Evolutionary conservation across 2,113 vertebrate species (phyloP).

Genomic region (Hassar affinis): DNA sequence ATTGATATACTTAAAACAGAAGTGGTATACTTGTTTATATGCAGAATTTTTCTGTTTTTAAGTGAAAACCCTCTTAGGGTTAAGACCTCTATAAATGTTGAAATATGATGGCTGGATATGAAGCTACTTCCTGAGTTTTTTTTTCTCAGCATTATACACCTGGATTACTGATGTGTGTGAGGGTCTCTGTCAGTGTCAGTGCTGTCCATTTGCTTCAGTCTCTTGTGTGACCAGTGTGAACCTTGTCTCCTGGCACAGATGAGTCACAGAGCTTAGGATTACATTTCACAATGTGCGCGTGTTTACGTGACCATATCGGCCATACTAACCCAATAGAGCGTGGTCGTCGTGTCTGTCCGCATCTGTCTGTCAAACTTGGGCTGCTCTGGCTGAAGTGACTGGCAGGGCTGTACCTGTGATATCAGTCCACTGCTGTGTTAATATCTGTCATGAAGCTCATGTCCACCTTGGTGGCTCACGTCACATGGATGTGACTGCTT

Average conservation of each 20-base stretch:
- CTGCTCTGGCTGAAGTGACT: constrained; percentile 39
- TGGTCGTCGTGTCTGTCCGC: constrained; percentile 40
- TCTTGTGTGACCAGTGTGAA: constrained; percentile 31
- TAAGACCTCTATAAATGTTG: not conserved
- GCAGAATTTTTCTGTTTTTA: not conserved
- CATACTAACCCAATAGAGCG: constrained; percentile 12
- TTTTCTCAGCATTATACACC: constrained; percentile 4
- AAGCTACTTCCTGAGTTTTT: not conserved
- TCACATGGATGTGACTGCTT: constrained; percentile 76
- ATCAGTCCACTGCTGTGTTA: constrained; percentile 23
- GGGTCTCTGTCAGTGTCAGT: not conserved
- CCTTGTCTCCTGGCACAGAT: constrained; percentile 37
- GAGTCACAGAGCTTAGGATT: constrained; percentile 23
- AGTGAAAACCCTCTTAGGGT: not conserved
- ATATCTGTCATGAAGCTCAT: constrained; percentile 65
- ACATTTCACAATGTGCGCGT: constrained; percentile 19
- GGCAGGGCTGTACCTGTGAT: constrained; percentile 58
- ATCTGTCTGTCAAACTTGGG: constrained; percentile 46
- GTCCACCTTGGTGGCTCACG: constrained; percentile 72
- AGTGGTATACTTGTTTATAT: not conserved
- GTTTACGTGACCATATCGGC: not conserved
- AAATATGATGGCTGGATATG: not conserved
- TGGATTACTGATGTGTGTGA: not conserved
- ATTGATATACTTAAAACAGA: not conserved
- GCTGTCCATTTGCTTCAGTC: constrained; percentile 36